Base-by-base conservation (phyloP, 1,140 invertebrate genomes). In the Daktulosphaira vitifoliae region DNA sequence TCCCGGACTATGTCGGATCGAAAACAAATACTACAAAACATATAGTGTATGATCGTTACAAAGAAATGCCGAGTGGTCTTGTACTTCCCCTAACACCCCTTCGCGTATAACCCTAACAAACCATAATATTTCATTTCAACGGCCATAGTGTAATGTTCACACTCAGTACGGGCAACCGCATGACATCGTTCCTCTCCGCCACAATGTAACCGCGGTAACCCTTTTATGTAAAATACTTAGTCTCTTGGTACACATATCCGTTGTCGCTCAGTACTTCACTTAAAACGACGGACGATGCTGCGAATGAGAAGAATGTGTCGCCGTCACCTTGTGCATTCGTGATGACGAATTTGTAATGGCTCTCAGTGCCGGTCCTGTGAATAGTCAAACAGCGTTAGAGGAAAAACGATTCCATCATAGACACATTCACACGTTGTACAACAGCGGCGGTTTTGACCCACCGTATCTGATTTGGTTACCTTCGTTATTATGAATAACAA, bases 281-380 rank as follows among this genome's bases (percentile, higher is more conserved):
- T 37, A n/a, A n/a, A n/a, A n/a, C n/a, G n/a, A n/a, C n/a, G 15
- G 3, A n/a, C 20, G 22, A 15, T 5, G 22, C 5, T 15, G 22
- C 16, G 8, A 26, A 33, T 33, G 23, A n/a, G 29, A 16, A 46
- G 42, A 62, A 62, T 33, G 56, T 48, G 56, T 62, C 42, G 39
- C 26, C 16, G 25, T 18, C 42, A 3, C n/a, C 23, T 18, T 29
- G n/a, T 16, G 39, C 39, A 18, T 38, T 18, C 33, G 53, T 26
- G 11, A 22, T 62, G 56, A 62, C 42, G 56, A 62, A 62, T 62
- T 48, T 33, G 56, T 62, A 62, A 62, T 48, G 54, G 54, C 42
- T 46, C 23, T 6, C 52, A 22, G 26, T 25, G 15, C 18, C n/a
- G 13, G 23, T 23, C 54, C 37, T 59, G 54, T 59, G 54, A 59